Conservation (phyloP, 2,888 invertebrate species). For the Fabriciana adippe region DNA sequence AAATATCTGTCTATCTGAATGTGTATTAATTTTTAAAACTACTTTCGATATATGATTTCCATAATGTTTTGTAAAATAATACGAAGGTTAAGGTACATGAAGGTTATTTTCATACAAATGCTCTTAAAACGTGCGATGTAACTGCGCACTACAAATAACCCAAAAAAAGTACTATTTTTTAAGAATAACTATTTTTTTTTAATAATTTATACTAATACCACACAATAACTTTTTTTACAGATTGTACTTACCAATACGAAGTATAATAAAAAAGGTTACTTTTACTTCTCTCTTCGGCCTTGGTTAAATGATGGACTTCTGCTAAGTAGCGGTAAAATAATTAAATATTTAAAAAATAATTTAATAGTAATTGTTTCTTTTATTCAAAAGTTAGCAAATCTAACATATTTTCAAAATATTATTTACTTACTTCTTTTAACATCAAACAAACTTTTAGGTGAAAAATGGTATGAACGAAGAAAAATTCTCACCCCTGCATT, state of each 20-base stretch:
- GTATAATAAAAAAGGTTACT: slow-evolving; percentile 73
- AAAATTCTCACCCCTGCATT: slow-evolving; percentile 85
- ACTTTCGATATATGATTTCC: too few species aligned
- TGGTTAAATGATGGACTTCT: slow-evolving; percentile 79
- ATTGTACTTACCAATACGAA: slow-evolving; percentile 73
- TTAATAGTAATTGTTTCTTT: neutral
- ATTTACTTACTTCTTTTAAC: neutral
- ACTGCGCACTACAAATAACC: too few species aligned
- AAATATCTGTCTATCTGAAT: too few species aligned
- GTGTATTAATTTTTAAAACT: too few species aligned
- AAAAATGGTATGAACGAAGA: slow-evolving; percentile 83
- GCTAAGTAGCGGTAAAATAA: slow-evolving; percentile 59
- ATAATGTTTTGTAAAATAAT: too few species aligned
- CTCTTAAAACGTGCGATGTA: too few species aligned
- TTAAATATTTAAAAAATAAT: neutral
- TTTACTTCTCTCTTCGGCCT: slow-evolving; percentile 70
- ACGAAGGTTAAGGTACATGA: too few species aligned
- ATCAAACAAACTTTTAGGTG: slow-evolving; percentile 51
- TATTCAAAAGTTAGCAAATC: too few species aligned
- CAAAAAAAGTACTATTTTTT: too few species aligned
- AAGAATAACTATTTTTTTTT: too few species aligned
- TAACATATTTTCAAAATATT: neutral
- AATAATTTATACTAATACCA: too few species aligned
- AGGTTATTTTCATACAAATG: too few species aligned
- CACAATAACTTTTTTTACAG: slow-evolving; percentile 47